These are phyloP conservation scores for Rhinophrynus dorsalis DNA, from an alignment of 2,797 vertebrate genomes.

Conservation along the genomic window DNA sequence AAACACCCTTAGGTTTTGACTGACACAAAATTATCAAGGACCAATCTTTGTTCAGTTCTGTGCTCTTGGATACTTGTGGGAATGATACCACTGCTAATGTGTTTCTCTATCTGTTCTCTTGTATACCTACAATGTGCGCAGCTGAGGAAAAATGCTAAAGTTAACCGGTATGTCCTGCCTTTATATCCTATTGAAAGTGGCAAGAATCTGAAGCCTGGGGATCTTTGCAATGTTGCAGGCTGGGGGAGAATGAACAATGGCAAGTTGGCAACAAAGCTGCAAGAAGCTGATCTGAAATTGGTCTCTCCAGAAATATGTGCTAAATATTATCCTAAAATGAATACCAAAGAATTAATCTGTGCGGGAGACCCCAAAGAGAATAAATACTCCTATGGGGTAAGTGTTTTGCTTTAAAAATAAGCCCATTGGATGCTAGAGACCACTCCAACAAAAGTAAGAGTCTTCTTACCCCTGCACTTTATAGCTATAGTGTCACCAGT, in stretches of 20 bases:
- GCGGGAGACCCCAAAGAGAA: not conserved
- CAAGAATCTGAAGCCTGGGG: not conserved
- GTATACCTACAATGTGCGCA: too few relatives aligned
- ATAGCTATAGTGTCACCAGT: too few relatives aligned
- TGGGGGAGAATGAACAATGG: not conserved
- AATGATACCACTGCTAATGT: too few relatives aligned
- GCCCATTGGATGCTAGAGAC: too few relatives aligned
- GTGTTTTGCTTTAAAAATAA: not conserved
- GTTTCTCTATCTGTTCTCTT: too few relatives aligned
- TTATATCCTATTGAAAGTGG: not conserved
- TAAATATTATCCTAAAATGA: not conserved
- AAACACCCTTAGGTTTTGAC: too few relatives aligned
- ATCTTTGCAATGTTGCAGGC: not conserved
- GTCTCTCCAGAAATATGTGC: not conserved
- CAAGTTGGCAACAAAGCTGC: not conserved
- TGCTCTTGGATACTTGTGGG: too few relatives aligned
- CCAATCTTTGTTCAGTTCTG: too few relatives aligned
- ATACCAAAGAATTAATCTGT: not conserved
- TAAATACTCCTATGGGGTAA: not conserved
- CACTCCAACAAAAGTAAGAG: too few relatives aligned
- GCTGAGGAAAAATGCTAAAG: not conserved
- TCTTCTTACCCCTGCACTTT: too few relatives aligned
- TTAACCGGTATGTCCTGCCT: not conserved
- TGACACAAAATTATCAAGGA: too few relatives aligned
- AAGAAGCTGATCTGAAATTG: not conserved